Conservation (phyloP, 2,888 invertebrate species). For the Bombylius discolor region DNA sequence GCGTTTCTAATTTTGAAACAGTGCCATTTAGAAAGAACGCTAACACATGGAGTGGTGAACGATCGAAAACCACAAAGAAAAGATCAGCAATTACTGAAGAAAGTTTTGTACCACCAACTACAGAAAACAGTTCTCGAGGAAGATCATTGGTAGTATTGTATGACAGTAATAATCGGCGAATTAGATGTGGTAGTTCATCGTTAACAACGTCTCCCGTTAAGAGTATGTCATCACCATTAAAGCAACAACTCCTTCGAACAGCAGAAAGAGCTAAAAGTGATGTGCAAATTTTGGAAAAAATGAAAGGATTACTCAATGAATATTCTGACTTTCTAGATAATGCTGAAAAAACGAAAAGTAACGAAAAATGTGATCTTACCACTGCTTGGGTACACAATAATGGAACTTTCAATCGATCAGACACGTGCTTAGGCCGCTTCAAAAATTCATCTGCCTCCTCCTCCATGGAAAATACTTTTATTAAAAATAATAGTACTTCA, state of each 20-base stretch:
- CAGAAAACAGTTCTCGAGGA: slow-evolving; percentile 37
- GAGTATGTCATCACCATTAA: slow-evolving; percentile 49
- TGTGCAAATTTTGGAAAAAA: slow-evolving; percentile 56
- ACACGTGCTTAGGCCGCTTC: slow-evolving; percentile 37
- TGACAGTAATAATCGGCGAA: slow-evolving; percentile 39
- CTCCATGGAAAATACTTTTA: slow-evolving; percentile 30
- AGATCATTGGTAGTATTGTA: slow-evolving; percentile 33
- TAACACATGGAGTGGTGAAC: slow-evolving; percentile 64
- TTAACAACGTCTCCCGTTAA: slow-evolving; percentile 41
- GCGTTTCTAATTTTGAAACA: slow-evolving; percentile 22
- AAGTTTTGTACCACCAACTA: slow-evolving; percentile 42
- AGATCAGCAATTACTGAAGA: slow-evolving; percentile 46
- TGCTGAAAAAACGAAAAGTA: slow-evolving; percentile 27
- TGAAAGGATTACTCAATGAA: slow-evolving; percentile 54
- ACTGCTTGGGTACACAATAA: slow-evolving; percentile 61
- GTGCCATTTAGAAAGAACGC: slow-evolving; percentile 41
- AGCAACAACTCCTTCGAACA: slow-evolving; percentile 57
- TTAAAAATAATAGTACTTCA: slow-evolving; percentile 20
- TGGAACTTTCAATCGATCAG: slow-evolving; percentile 49
- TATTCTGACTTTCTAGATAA: slow-evolving; percentile 32
- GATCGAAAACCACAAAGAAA: slow-evolving; percentile 28
- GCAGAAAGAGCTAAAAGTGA: slow-evolving; percentile 61
- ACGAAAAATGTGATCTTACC: slow-evolving; percentile 50
- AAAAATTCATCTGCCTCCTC: slow-evolving; percentile 35
- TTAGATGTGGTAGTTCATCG: slow-evolving; percentile 32